A percentile compares a stretch with the other conserved stretches of the same genome.
Conservation (phyloP, 2,113 vertebrate genomes). For the Thermophis baileyi region DNA sequence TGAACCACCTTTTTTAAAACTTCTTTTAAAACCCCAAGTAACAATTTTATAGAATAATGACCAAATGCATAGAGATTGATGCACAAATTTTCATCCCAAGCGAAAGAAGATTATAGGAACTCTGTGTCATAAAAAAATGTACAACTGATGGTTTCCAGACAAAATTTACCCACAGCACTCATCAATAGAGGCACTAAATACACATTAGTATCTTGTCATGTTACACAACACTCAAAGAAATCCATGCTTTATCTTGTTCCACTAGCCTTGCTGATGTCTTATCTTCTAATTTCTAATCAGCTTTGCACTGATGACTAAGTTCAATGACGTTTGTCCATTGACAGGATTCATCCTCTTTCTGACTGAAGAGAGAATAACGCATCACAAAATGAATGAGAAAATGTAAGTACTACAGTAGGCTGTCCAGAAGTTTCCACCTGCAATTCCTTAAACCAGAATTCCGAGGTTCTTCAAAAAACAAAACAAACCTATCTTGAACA, state of each 20-base stretch:
- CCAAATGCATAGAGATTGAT: neutral
- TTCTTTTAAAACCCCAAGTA: neutral
- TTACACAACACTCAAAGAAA: neutral
- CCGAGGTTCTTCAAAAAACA: neutral
- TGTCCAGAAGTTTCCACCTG: neutral
- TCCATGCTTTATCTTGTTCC: neutral
- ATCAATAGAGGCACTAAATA: neutral
- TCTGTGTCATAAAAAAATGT: neutral
- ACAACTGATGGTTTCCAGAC: neutral
- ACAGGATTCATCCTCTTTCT: neutral
- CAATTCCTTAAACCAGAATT: neutral
- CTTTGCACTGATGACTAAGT: neutral
- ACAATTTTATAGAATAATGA: neutral
- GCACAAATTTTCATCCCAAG: fast-evolving
- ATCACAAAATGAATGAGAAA: neutral
- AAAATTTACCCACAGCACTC: neutral
- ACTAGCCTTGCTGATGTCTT: neutral
- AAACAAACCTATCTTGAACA: neutral
- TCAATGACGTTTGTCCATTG: fast-evolving
- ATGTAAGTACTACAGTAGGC: neutral
- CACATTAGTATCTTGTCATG: neutral
- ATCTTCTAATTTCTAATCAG: neutral
- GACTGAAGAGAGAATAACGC: neutral
- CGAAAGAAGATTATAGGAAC: neutral
- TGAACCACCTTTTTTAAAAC: neutral